Conservation (phyloP, 2,888 invertebrate genomes). For the Trichogramma evanescens region DNA sequence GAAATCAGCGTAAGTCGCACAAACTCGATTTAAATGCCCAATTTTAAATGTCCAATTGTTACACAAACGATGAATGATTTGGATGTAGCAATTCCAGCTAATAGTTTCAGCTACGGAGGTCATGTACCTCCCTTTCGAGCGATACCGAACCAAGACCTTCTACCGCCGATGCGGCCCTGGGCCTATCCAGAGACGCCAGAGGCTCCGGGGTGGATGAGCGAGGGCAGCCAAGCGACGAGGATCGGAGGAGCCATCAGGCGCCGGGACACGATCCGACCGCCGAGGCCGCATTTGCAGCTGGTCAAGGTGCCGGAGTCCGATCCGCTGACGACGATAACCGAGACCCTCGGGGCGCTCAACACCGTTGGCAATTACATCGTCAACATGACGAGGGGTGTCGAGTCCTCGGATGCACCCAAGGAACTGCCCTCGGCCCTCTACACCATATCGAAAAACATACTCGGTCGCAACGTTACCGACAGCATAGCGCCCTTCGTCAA, state of each 20-base stretch:
- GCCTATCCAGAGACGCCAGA: conserved; percentile 10
- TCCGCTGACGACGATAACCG: conserved; percentile 52
- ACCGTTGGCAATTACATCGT: conserved; percentile 80
- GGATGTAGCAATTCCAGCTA: no score
- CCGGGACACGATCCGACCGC: conserved; percentile 31
- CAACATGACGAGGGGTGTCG: conserved; percentile 61
- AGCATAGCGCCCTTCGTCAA: conserved; percentile 70
- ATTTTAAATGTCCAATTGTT: no score
- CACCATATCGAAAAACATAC: conserved; percentile 72
- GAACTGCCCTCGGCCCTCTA: conserved; percentile 68
- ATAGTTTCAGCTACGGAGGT: no score
- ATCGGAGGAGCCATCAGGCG: conserved; percentile 30
- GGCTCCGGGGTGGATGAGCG: conserved; percentile 10
- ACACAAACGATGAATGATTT: no score
- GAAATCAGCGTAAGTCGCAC: conserved; percentile 35
- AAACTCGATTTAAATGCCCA: no score
- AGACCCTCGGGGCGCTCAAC: conserved; percentile 71
- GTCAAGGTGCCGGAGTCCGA: conserved; percentile 30
- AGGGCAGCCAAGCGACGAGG: conserved; percentile 31
- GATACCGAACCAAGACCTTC: no score
- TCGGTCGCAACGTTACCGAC: conserved; percentile 73
- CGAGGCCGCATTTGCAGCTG: conserved; percentile 31
- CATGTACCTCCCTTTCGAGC: no score
- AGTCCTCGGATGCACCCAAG: conserved; percentile 45
- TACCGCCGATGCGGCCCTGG: conserved; percentile 25